Percentiles rank a stretch among this genome's conserved stretches.
These are phyloP conservation scores for Heliocidaris tuberculata DNA, from an alignment of 35 echinoderm and acorn worm genomes.

Conservation along the genomic window DNA sequence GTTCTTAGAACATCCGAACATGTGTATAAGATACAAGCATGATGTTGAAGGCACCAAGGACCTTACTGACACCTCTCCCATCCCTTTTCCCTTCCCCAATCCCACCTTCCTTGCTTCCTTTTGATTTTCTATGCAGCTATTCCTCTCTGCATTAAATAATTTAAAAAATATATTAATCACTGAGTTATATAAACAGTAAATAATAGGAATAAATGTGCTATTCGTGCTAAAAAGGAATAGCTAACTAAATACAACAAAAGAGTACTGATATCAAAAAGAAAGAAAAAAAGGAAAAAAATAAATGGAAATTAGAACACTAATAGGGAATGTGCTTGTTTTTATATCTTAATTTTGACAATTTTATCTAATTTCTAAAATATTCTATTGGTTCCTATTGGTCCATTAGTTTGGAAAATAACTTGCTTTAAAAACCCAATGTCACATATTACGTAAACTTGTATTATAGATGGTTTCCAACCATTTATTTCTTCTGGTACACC, in stretches of 20 bases:
- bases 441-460: not conserved
- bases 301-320: not conserved
- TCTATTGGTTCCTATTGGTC: not conserved
- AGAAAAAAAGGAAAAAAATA: not conserved
- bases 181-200: not conserved
- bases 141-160: not conserved
- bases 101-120: too few species aligned
- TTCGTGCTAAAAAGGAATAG: not conserved
- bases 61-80: not conserved
- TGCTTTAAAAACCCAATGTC: not conserved
- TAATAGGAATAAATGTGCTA: not conserved
- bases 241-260: not conserved
- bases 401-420: not conserved
- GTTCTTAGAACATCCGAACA: too few species aligned
- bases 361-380: not conserved
- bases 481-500: too few species aligned
- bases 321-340: not conserved
- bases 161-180: too few species aligned
- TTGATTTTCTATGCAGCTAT: not conserved
- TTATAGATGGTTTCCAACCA: too few species aligned
- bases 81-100: too few species aligned
- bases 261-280: not conserved
- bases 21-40: not conserved
- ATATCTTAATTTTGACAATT: not conserved
- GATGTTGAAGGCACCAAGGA: not conserved